phyloP scores from a whole-genome alignment of 2,797 vertebrate genomes.

The Scolopax rusticola region DNA sequence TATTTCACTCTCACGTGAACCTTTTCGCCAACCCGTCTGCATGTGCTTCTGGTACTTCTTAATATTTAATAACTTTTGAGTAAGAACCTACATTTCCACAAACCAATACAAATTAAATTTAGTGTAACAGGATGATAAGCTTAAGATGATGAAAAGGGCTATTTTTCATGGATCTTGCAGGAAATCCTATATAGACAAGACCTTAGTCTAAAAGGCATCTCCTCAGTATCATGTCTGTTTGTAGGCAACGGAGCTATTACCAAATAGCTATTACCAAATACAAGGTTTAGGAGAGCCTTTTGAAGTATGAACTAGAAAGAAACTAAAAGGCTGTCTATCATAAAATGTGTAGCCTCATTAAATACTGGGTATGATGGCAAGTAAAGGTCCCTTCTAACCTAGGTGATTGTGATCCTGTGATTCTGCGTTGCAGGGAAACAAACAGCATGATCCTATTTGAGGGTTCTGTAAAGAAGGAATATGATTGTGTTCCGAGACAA shows the following conservation, averaged over 20 bases:
- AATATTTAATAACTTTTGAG: not conserved
- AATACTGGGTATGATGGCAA: not conserved
- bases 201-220: not conserved
- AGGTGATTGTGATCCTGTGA: no score
- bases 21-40: not conserved
- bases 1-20: not conserved
- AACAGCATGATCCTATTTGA: slow-evolving; percentile 21
- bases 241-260: not conserved
- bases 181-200: not conserved
- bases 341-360: not conserved
- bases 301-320: not conserved
- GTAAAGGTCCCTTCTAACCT: no score
- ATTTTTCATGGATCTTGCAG: not conserved
- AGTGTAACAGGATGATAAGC: not conserved
- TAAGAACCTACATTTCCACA: not conserved
- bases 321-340: not conserved
- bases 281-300: not conserved
- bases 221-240: not conserved
- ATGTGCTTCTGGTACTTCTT: not conserved
- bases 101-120: not conserved
- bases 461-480: not conserved
- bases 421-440: not conserved
- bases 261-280: not conserved
- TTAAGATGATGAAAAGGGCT: not conserved
- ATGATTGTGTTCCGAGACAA: not conserved